Base-by-base conservation (phyloP, 2,113 vertebrate genomes). In the Pampusana beccarii region DNA sequence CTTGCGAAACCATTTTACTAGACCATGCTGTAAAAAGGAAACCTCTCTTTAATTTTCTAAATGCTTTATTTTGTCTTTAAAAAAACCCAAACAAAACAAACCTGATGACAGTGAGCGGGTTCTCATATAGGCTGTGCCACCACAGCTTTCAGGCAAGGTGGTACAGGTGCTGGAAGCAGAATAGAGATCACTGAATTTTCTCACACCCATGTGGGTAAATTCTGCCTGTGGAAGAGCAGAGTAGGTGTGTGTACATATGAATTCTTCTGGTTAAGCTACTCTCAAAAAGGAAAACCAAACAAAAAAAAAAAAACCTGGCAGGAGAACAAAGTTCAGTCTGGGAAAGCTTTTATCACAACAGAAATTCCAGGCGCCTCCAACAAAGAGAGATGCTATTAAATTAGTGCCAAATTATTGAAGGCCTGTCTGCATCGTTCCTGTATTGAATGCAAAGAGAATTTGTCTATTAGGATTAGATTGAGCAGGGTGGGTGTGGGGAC, bases 231-330 rank as follows among this genome's bases (percentile, higher is more conserved):
- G 74, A 92, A 90, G n/a, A 88, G 60, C 34, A 67, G 29, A 83
- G 29, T 51, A 70, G 29, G 5, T 80, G 15, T 64, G 65, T 86
- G 57, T 62, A 78, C 60, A 28, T n/a, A 88, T 10, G 29, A 54
- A 71, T 94, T 93, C 38, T 94, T 86, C 69, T 40, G 42, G 67
- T 44, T 81, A 83, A 64, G 56, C 38, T 33, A 74, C 42, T 42
- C 51, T 93, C 38, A 64, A 80, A 95, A 90, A 67, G n/a, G 24
- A 93, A 94, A 95, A 53, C 9, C 48, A 96, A 94, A 73, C 82
- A 92, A 62, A 94, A 96, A 93, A 96, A 93, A 92, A 62, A 94
- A 96, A 93, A 54, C 12, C 73, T 97, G 95, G 82, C 90, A 93
- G 33, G 29, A 92, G 85, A 92, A 90, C 48, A 78, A 93, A 90